Evolutionary conservation across 1,140 invertebrate species (phyloP).

Genomic region (Nixonia krombeini): DNA sequence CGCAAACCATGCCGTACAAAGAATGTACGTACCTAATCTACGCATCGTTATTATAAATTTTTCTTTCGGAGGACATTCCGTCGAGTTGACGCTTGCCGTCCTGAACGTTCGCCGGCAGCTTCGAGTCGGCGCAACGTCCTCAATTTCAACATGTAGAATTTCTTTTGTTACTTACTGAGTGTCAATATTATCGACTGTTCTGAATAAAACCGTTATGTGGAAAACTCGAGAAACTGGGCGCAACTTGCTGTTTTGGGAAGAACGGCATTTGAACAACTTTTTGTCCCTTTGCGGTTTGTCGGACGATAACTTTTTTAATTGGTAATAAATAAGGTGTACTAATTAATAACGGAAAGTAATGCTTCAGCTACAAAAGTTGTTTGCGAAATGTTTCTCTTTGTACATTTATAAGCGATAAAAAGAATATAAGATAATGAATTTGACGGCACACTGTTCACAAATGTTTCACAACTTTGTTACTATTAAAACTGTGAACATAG

Average conservation of each 20-base stretch:
- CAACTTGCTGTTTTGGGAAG: constrained; percentile 60
- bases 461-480: too few relatives aligned
- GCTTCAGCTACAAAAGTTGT: background rate
- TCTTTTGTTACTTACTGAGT: constrained; percentile 71
- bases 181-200: constrained; percentile 68
- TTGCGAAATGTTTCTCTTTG: too few relatives aligned
- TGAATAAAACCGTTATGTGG: constrained; percentile 67
- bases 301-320: background rate
- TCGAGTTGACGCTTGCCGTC: constrained; percentile 1
- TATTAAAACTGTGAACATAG: too few relatives aligned
- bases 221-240: constrained; percentile 63
- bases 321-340: too few relatives aligned
- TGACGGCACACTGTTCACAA: too few relatives aligned
- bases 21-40: constrained; percentile 69
- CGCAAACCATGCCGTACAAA: constrained; percentile 61
- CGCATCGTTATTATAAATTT: constrained; percentile 66
- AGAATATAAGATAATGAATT: too few relatives aligned
- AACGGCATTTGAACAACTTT: constrained; percentile 7
- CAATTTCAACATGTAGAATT: constrained; percentile 69
- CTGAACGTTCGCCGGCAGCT: background rate
- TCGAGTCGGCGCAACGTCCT: constrained; percentile 56
- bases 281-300: background rate
- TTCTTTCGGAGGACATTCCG: constrained; percentile 49
- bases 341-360: too few relatives aligned
- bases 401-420: too few relatives aligned